These are phyloP conservation scores for Steinernema khuongi DNA, from an alignment of 1,140 invertebrate species.

Conservation along the genomic window DNA sequence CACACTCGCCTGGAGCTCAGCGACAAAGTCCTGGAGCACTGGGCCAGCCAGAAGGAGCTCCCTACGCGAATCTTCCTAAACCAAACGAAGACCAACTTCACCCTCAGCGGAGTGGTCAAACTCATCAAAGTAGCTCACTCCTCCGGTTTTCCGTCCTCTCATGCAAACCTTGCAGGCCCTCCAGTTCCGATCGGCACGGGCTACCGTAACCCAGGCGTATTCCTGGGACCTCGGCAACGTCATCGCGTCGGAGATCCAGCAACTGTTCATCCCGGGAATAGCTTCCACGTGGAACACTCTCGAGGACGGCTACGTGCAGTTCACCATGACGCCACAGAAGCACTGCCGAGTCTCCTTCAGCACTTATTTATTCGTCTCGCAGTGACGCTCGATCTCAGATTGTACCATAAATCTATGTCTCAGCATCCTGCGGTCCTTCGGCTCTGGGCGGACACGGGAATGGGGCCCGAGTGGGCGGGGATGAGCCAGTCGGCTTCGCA, in stretches of 20 bases:
- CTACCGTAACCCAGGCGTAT: background rate
- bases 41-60: background rate
- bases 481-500: background rate
- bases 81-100: background rate
- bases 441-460: background rate
- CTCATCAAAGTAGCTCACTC: background rate
- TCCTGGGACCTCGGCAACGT: background rate
- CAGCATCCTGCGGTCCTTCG: background rate
- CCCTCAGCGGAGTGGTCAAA: background rate
- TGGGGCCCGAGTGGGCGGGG: background rate
- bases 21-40: background rate
- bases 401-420: background rate
- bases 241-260: background rate
- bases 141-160: background rate
- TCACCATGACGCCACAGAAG: background rate
- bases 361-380: slow-evolving; percentile 2
- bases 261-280: background rate
- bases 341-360: background rate
- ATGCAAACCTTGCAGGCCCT: background rate
- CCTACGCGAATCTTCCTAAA: background rate
- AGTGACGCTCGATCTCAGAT: slow-evolving; percentile 1
- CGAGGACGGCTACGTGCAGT: background rate
- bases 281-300: background rate
- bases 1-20: background rate
- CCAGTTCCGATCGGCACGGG: background rate